phyloP scores from a whole-genome alignment of 2,888 invertebrate genomes.

The Seira ritae region DNA sequence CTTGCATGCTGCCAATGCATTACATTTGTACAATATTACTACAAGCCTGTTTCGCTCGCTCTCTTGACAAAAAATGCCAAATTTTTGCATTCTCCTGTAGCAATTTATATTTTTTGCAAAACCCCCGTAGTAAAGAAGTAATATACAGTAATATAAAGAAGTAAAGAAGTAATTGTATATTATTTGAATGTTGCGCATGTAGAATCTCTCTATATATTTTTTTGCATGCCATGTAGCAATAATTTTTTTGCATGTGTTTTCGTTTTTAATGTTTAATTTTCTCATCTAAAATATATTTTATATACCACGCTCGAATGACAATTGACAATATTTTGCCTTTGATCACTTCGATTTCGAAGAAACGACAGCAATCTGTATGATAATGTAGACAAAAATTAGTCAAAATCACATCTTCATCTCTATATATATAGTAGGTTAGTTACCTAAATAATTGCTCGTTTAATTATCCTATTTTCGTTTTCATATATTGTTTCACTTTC shows the following conservation, averaged over 20 bases:
- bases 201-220: not conserved
- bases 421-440: not conserved
- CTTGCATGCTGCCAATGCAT: not conserved
- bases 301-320: not conserved
- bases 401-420: not conserved
- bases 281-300: not conserved
- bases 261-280: conserved; percentile 15
- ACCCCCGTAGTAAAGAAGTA: no score
- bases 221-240: not conserved
- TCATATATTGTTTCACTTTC: conserved; percentile 43
- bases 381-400: not conserved
- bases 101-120: not conserved
- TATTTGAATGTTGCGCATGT: not conserved
- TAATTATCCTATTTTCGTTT: conserved; percentile 48
- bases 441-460: conserved; percentile 43
- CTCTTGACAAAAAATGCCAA: conserved; percentile 16
- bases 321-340: conserved; percentile 6
- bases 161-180: no score
- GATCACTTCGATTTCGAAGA: not conserved
- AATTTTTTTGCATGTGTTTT: not conserved
- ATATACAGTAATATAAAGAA: no score
- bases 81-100: not conserved
- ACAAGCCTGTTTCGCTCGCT: not conserved
- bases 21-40: not conserved
- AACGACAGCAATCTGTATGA: no score